Conservation (phyloP, 2,888 invertebrate genomes). For the Diaprepes abbreviatus region DNA sequence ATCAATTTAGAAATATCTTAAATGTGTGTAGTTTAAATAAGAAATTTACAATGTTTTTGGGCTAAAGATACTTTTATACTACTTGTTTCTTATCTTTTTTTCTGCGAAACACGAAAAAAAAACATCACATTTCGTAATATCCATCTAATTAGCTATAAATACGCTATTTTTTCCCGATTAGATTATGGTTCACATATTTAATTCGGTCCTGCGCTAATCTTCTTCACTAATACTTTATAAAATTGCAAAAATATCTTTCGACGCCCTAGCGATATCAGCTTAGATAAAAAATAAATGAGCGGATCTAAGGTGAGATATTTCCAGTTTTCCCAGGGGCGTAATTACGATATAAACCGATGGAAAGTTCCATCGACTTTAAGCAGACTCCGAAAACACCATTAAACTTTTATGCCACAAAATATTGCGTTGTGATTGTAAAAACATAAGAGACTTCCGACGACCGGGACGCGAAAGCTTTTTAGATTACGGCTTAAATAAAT, state of each 20-base stretch:
- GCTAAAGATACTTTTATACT: no score
- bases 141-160: no score
- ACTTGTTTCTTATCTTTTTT: no score
- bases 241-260: conserved; percentile 7
- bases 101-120: no score
- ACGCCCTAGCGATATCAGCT: conserved; percentile 6
- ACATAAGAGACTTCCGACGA: conserved; percentile 28
- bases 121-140: no score
- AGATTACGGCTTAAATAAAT: conserved; percentile 29
- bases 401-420: conserved; percentile 46
- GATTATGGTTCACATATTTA: no score
- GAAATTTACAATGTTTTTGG: no score
- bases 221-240: neutral
- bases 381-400: conserved; percentile 43
- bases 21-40: no score
- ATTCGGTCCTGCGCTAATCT: neutral
- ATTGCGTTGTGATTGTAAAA: conserved; percentile 45
- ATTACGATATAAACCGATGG: conserved; percentile 45
- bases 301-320: conserved; percentile 46
- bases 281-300: conserved; percentile 46
- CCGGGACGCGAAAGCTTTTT: conserved; percentile 17
- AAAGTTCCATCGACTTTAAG: conserved; percentile 43
- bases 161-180: no score
- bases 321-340: conserved; percentile 39
- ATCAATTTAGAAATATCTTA: no score